A percentile compares a stretch with the other conserved stretches of the same genome.
These are phyloP conservation scores for Julus scandinavius DNA, from an alignment of 2,888 invertebrate genomes.

Conservation along the genomic window DNA sequence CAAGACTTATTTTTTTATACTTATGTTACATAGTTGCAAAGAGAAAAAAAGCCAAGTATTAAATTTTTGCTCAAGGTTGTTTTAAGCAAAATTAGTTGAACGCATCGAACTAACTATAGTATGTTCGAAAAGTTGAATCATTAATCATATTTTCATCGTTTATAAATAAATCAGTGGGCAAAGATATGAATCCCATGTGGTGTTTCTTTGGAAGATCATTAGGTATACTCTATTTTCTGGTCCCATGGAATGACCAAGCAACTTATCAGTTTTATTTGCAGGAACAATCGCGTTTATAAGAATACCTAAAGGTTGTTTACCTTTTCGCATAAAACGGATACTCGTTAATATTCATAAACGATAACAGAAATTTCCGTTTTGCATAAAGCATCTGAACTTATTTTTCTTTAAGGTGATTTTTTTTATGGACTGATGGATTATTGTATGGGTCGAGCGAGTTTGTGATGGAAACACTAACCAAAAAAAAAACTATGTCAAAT, in stretches of 20 bases:
- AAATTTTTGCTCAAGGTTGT: constrained; percentile 9
- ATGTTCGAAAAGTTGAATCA: neutral
- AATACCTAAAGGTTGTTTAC: constrained; percentile 12
- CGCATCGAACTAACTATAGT: neutral
- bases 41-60: neutral
- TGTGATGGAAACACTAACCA: neutral
- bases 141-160: constrained; percentile 24
- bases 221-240: neutral
- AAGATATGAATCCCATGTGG: neutral
- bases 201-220: neutral
- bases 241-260: neutral
- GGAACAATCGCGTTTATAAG: neutral
- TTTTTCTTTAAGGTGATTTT: neutral
- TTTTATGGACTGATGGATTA: neutral
- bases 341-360: constrained; percentile 5
- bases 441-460: neutral
- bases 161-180: neutral
- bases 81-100: neutral
- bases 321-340: neutral
- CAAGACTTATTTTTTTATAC: constrained; percentile 29
- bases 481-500: neutral
- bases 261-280: neutral
- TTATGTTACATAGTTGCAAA: neutral
- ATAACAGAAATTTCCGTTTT: neutral
- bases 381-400: neutral